Percentiles rank a stretch among this genome's conserved stretches.
Conservation (phyloP, 2,888 invertebrate species). For the Caenorhabditis panamensis region DNA sequence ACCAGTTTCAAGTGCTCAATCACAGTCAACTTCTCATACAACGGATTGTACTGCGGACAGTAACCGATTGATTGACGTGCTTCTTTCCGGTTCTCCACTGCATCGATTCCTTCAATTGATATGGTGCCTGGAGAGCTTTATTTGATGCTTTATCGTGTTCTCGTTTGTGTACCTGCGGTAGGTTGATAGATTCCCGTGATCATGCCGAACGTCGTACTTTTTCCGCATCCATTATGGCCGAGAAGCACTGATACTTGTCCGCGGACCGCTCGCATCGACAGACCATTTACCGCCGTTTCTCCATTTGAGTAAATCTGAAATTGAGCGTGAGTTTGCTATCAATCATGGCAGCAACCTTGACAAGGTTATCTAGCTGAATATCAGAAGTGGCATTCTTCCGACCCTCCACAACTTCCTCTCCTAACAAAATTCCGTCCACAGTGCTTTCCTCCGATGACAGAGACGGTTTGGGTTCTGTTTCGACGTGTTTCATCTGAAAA, state of each 20-base stretch:
- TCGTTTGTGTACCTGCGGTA: slow-evolving; percentile 12
- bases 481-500: slow-evolving; percentile 6
- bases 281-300: slow-evolving; percentile 32
- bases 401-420: slow-evolving; percentile 30
- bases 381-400: slow-evolving; percentile 26
- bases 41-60: slow-evolving; percentile 70
- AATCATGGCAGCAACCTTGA: no score
- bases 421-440: background rate
- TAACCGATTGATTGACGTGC: slow-evolving; percentile 25
- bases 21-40: slow-evolving; percentile 73
- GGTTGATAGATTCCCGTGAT: slow-evolving; percentile 32
- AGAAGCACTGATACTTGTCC: slow-evolving; percentile 39
- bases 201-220: slow-evolving; percentile 45
- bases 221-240: slow-evolving; percentile 46
- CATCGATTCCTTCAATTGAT: slow-evolving; percentile 36
- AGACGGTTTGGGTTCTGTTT: background rate
- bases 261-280: slow-evolving; percentile 31
- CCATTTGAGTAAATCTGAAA: slow-evolving; percentile 37
- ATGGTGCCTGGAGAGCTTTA: background rate
- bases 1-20: slow-evolving; percentile 65
- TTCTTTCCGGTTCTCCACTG: slow-evolving; percentile 15
- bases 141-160: background rate
- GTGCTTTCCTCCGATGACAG: background rate
- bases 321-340: background rate
- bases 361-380: slow-evolving; percentile 18